phyloP scores from a whole-genome alignment of 30 jellyfish, hydroid and myxozoan species.

The Haliclystus octoradiatus region DNA sequence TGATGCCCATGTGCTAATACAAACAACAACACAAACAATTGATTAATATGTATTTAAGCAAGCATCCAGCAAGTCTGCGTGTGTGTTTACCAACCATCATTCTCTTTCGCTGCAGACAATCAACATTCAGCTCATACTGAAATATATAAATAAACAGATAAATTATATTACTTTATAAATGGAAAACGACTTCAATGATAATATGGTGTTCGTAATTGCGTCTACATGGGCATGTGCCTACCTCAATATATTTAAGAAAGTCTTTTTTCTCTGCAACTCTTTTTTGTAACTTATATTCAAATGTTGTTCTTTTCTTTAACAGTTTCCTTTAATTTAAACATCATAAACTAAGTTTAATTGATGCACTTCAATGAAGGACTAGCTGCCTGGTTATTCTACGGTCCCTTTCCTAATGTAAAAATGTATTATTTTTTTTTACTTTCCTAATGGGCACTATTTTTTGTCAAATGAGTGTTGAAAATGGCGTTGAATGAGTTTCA shows the following conservation, averaged over 20 bases:
- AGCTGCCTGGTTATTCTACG: no score
- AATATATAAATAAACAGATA: not conserved
- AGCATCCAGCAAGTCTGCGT: not conserved
- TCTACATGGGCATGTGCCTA: no score
- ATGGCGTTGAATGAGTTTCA: no score
- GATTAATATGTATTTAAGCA: not conserved
- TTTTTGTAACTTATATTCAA: constrained; percentile 75
- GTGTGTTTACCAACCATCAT: constrained; percentile 34
- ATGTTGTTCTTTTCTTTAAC: constrained; percentile 65
- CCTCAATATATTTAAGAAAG: constrained; percentile 64
- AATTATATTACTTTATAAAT: not conserved
- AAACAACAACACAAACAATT: not conserved
- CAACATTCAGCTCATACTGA: constrained; percentile 81
- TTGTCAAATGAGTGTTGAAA: no score
- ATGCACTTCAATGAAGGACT: no score
- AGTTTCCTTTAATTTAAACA: no score
- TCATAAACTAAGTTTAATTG: no score
- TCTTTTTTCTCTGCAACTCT: constrained; percentile 68
- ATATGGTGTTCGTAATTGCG: no score
- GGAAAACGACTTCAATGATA: no score
- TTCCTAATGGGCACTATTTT: no score
- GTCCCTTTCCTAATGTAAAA: no score
- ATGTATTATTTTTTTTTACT: no score
- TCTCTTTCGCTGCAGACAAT: constrained; percentile 51
- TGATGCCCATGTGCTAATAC: constrained; percentile 31